Conservation (phyloP, 92 coral and sea anemone species). For the Virgularia gustaviana region DNA sequence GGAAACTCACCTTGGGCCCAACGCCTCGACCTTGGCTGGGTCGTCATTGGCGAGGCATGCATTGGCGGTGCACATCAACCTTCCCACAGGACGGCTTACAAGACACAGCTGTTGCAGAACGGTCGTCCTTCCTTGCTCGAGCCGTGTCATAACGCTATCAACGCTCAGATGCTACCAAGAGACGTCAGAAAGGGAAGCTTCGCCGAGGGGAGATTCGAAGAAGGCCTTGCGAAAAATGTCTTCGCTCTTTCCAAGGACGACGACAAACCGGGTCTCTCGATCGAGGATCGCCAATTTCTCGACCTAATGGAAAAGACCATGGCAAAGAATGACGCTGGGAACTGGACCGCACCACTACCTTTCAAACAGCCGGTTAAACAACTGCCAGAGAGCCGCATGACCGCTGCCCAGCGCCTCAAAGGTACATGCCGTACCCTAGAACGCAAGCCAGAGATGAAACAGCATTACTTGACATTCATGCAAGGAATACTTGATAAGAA, state of each 20-base stretch:
- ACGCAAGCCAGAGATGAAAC: conserved; percentile 37
- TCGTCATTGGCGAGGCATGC: conserved; percentile 47
- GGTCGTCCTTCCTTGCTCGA: conserved; percentile 39
- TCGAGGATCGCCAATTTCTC: conserved; percentile 14
- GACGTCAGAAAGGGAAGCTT: background rate
- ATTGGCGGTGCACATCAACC: conserved; percentile 44
- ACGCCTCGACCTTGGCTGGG: too few relatives aligned
- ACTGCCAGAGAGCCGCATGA: conserved; percentile 33
- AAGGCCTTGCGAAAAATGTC: conserved; percentile 17
- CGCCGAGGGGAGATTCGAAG: background rate
- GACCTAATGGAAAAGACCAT: conserved; percentile 36
- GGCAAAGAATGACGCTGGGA: conserved; percentile 29
- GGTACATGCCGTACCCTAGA: conserved; percentile 26
- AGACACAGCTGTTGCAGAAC: conserved; percentile 49
- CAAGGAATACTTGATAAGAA: conserved; percentile 35
- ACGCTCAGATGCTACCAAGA: background rate
- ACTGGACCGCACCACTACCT: conserved; percentile 51
- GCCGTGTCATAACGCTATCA: conserved; percentile 41
- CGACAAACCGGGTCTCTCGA: too few relatives aligned
- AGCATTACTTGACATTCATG: conserved; percentile 45
- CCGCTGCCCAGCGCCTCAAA: conserved; percentile 29
- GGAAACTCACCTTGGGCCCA: too few relatives aligned
- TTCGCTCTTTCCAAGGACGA: too few relatives aligned
- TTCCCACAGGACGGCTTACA: conserved; percentile 1
- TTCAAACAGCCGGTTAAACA: background rate